Evolutionary conservation across 2,888 invertebrate species (phyloP).

Genomic region (Metalampra italica): DNA sequence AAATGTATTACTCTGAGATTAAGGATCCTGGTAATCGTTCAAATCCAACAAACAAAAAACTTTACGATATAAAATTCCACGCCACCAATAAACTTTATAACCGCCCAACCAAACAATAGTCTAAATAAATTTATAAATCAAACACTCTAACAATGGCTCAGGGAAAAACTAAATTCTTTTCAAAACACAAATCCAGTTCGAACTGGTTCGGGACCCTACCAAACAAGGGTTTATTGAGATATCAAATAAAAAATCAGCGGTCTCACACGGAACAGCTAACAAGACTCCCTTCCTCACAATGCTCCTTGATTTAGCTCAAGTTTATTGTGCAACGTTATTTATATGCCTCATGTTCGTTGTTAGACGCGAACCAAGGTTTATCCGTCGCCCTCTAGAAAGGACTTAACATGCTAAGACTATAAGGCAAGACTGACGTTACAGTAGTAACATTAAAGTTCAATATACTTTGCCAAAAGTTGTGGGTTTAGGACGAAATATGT

Average conservation of each 20-base stretch:
- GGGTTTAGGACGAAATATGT: neutral
- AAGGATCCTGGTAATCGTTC: neutral
- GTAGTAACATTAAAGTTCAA: neutral
- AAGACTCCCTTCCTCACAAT: conserved; percentile 66
- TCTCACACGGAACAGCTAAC: conserved; percentile 60
- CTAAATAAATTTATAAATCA: conserved; percentile 71
- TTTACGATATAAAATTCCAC: conserved; percentile 26
- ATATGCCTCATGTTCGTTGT: conserved; percentile 58
- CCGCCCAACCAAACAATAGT: conserved; percentile 51
- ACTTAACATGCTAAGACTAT: rapidly evolving
- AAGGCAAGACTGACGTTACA: conserved; percentile 8
- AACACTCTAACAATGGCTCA: conserved; percentile 30
- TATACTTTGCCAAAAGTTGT: neutral
- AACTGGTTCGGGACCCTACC: conserved; percentile 56
- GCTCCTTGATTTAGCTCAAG: conserved; percentile 72
- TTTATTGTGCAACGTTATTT: conserved; percentile 76
- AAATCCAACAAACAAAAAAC: conserved; percentile 2
- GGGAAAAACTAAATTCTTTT: conserved; percentile 36
- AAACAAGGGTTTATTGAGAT: conserved; percentile 70
- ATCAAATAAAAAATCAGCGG: conserved; percentile 78
- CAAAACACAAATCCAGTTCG: conserved; percentile 37
- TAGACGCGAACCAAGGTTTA: conserved; percentile 53
- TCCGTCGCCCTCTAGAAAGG: conserved; percentile 18
- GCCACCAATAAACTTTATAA: conserved; percentile 50
- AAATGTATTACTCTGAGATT: neutral